Base-by-base conservation (phyloP, 1,140 invertebrate species). In the Caenorhabditis brenneri region DNA sequence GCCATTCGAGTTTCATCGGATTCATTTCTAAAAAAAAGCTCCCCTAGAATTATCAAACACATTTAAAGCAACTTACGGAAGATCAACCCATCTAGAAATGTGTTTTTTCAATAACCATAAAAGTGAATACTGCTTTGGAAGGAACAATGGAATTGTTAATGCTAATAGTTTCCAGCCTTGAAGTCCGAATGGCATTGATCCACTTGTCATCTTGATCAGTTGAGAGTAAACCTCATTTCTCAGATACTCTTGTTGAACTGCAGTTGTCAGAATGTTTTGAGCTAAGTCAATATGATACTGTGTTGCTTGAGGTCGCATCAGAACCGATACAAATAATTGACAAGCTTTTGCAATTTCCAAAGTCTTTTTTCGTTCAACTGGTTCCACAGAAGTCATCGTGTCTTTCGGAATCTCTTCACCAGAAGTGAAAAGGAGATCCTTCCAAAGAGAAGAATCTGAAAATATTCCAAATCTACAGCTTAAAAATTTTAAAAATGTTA, bases 201-300 rank as follows among this genome's bases (percentile, higher is more conserved):
- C 86, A 51, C 39, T 80, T 5, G 88, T 88, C 31, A 88, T 81
- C 10, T 86, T 79, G 31, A 88, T 88, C 19, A 88, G 36, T 49
- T 87, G 88, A 42, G 88, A 87, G 48, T 84, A 88, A 6, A 88
- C 74, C 78, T 88, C 88, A 83, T 88, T 89, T 36, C 81, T 83
- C 82, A 83, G 31, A 65, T 74, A 83, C 12, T 79, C 53, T 10
- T 83, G 82, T 49, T 83, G 86, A 42, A 88, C 36, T 16, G 87
- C 86, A 60, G 81, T 89, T 27, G 81, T 60, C 15, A 88, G 79
- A 31, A 89, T 85, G 55, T 88, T 88, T 51, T 88, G 88, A n/a
- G 88, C 81, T 15, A 88, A 55, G 82, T 88, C 88, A 36, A 89
- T 86, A 79, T 88, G 88, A 83, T 88, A 88, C 58, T 88, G 88